Evolutionary conservation across 2,113 vertebrate genomes (phyloP), one percentile per base, ranked within the genome.

Genomic region (Crocuta crocuta): DNA sequence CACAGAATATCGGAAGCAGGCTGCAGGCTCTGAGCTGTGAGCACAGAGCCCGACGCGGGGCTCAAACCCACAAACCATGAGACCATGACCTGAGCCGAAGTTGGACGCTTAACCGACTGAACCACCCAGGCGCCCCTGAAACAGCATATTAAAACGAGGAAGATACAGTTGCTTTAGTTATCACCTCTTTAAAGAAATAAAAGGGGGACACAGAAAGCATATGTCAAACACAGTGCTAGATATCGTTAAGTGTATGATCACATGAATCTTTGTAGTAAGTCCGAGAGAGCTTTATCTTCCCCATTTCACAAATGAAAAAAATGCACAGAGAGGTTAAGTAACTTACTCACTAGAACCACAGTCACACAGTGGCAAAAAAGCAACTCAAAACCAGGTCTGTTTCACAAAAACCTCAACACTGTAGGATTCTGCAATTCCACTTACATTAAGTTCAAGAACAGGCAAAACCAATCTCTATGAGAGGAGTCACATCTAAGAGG

Each of bases 221-320:
- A 55, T 4, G 35, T 82, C 80, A 96, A 71, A 17, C 13, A 80
- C 39, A 28, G 23, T 61, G 53, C n/a, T 71, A 48, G 16, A 35
- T 87, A 91, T 71, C 85, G 91, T 86, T 86, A 92, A 10, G 23
- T 71, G 0, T 35, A 76, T 65, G 13, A 82, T 71, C 70, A 89
- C 16, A 23, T 53, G 78, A 66, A 45, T 91, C 39, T 92, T 89
- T 65, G 65, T 82, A 91, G 70, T 24, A 73, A 90, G 79, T 50
- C 33, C 88, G 48, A 71, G 19, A n/a, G 58, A 45, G 13, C n/a
- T 90, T 87, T 74, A 74, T 83, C 53, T 66, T 10, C 9, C 19
- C 28, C 78, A 68, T 89, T 82, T 96, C 63, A 95, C 73, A 66
- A 81, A 48, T 39, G n/a, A 95, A 48, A 71, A 96, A 96, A 86